Base-by-base conservation (phyloP, 2,888 invertebrate genomes). In the Nymphalis polychloros region DNA sequence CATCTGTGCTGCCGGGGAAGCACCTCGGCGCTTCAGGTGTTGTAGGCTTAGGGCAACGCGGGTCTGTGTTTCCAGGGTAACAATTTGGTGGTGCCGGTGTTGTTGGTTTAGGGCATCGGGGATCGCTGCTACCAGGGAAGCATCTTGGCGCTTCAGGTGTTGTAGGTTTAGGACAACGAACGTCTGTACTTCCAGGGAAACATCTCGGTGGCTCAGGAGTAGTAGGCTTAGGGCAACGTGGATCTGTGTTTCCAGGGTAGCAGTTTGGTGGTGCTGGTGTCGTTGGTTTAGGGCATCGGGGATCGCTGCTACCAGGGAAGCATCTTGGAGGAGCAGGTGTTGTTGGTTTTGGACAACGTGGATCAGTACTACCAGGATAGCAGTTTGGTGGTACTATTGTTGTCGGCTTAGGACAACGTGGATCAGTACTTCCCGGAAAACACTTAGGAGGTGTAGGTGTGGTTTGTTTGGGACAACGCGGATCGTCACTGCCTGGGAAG, bases 401-500 rank as follows among this genome's bases (percentile, higher is more conserved):
- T 10, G 59, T 59, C 3, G 62, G 67, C n/a, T 78, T 79, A 0
- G 85, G 85, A 68, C 89, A 89, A 35, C 82, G 76, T 0, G 84
- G 83, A 74, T 89, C 88, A 27, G 63, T 74, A 31, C 73, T 73
- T 1, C 75, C 76, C n/a, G 77, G 75, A 71, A 68, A 77, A 59
- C 77, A 74, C 69, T 72, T 68, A 69, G 82, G 74, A 75, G 70
- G 77, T 7, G 65, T 65, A 0, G 72, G 69, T 10, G 77, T 76
- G 3, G 82, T 79, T 13, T 79, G 76, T 64, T 75, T 59, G 41
- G 80, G 74, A 66, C 77, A 80, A 64, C 82, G 73, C 47, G 82
- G 76, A 66, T 83, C 83, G 1, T 69, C 73, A 10, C 81, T 83
- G 48, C 87, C 87, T 8, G 87, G 87, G 71, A 72, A 80, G 47